A percentile compares a stretch with the other conserved stretches of the same genome.
Conservation (phyloP, 2,888 invertebrate genomes). For the Bellardia pandia region DNA sequence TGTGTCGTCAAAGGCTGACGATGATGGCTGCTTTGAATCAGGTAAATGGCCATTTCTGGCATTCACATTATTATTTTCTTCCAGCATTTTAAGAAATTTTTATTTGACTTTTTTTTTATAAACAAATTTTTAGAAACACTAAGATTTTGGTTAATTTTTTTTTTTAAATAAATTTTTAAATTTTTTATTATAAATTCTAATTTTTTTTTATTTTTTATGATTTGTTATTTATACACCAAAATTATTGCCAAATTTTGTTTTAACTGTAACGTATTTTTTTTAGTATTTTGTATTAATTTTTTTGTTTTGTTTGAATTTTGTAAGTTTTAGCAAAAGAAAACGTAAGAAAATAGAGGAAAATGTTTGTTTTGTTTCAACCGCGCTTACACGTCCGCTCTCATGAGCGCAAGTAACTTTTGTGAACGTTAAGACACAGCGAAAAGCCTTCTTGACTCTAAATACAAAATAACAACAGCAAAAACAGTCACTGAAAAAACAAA, state of each 20-base stretch:
- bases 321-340: constrained; percentile 58
- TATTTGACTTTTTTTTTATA: constrained; percentile 59
- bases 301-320: constrained; percentile 55
- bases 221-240: constrained; percentile 17
- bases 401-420: constrained; percentile 81
- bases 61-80: constrained; percentile 79
- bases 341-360: constrained; percentile 52
- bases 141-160: constrained; percentile 4
- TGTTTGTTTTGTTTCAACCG: constrained; percentile 72
- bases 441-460: constrained; percentile 67
- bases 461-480: constrained; percentile 32
- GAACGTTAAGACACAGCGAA: constrained; percentile 75
- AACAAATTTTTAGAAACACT: constrained; percentile 18
- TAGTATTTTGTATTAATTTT: constrained; percentile 23
- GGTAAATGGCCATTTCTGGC: constrained; percentile 61
- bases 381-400: constrained; percentile 82
- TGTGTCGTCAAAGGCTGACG: constrained; percentile 16
- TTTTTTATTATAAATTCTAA: constrained; percentile 1
- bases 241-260: constrained; percentile 55
- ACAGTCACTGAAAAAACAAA: constrained; percentile 19
- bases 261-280: constrained; percentile 38
- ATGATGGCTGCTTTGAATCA: constrained; percentile 43
- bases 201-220: constrained; percentile 19
- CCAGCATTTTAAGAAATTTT: constrained; percentile 76
- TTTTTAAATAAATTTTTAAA: constrained; percentile 32